Base-by-base conservation (phyloP, 1,140 invertebrate genomes). In the Atopsyche davidsoni region DNA sequence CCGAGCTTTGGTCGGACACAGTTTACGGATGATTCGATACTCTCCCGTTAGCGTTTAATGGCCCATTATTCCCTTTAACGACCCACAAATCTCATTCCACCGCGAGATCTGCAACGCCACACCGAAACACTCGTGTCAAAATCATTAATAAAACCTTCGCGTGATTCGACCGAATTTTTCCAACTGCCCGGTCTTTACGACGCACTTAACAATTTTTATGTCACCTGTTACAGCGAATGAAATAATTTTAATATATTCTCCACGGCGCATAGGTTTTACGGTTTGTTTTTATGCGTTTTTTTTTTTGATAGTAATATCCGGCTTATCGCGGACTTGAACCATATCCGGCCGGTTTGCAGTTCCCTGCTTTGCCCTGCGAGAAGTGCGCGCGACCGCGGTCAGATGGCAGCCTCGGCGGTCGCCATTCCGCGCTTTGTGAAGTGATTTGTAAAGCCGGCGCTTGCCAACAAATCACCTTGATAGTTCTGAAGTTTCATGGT, bases 201-300 rank as follows among this genome's bases (percentile, higher is more conserved):
- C 13, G 50, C 45, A 50, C 42, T 57, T 42, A 53, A 52, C 52
- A 17, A 51, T 44, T 57, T 55, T 57, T 57, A 57, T 57, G 46
- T 57, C 55, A 57, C 55, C 50, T 57, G 55, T 57, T 53, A 57
- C 50, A 13, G 46, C 50, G 46, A 51, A 57, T 57, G 50, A 57
- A 57, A 57, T 53, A 50, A 44, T 52, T 42, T 36, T 36, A 39
- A 3, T 41, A 21, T 19, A 43, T 50, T 43, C 46, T 48, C 43
- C 36, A 42, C 43, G 44, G 44, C 17, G 39, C 48, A 28, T 21
- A 46, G 40, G 43, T 50, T 55, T 55, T 40, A 55, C 44, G 44
- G 42, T 50, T 42, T 44, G 39, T 55, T 38, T 50, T 56, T 46
- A 13, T 35, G 19, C 13, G 46, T 24, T 36, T 51, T 24, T 51